Base-by-base conservation (phyloP, 2,888 invertebrate species). In the Caradrina kadenii region DNA sequence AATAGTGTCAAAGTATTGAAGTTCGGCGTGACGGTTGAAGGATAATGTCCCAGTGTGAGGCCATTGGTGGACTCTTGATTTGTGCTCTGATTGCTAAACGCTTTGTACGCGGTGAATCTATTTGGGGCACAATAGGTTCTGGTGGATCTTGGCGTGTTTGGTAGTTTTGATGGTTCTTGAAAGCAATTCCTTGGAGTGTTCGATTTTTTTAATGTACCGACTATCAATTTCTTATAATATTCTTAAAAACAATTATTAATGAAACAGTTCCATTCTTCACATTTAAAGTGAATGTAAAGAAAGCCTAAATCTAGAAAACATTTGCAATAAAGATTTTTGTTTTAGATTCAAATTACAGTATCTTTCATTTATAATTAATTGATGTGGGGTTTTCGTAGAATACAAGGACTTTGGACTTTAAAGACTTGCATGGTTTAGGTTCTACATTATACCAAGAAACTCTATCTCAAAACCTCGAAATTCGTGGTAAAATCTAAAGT, bases 1-100 rank as follows among this genome's bases (percentile, higher is more conserved):
- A 93, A 94, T 93, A 90, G 91, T 94, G 94, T 93, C 93, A 91
- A 90, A 93, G 90, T 92, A 92, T 92, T 92, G 90, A 90, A 87
- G 81, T 88, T 89, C 91, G 90, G 93, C 93, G 93, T 92, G 94
- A 93, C 88, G 92, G 88, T 88, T 86, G 89, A 86, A 86, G 74
- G 66, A 94, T 93, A 94, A 95, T 91, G 83, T 88, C 94, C 69
- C 94, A 91, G 93, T 92, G 90, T 93, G 94, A 89, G 89, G 89
- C 89, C 90, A 89, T 90, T 88, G 87, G 87, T 83, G 81, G 86
- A 69, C 73, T 69, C 88, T 88, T 88, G 86, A 86, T 89, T 87
- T 87, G 86, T 81, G 83, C 87, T 87, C 87, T 90, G 90, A 91
- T 91, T 90, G 85, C 88, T 76, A 82, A 87, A 86, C 86, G 88